These are phyloP conservation scores for Hymenopus coronatus DNA, from an alignment of 2,888 invertebrate genomes.

Conservation along the genomic window DNA sequence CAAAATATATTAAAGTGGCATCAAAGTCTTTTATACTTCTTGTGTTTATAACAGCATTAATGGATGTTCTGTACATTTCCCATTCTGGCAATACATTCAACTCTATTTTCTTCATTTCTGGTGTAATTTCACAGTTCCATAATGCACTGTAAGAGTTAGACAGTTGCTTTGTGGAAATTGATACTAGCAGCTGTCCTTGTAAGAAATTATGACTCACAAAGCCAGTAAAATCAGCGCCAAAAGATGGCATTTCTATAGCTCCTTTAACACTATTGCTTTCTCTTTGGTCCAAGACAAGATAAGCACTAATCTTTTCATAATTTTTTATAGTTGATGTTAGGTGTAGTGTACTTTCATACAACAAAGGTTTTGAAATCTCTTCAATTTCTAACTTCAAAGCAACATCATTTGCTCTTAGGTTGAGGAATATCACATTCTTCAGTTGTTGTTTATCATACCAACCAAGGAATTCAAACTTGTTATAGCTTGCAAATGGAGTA, in stretches of 20 bases:
- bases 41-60: neutral
- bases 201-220: slow-evolving; percentile 25
- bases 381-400: neutral
- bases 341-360: neutral
- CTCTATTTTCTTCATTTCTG: slow-evolving; percentile 14
- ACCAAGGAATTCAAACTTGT: neutral
- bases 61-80: neutral
- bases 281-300: neutral
- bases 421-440: neutral
- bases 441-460: neutral
- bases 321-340: neutral
- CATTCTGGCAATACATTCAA: neutral
- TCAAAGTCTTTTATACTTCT: neutral
- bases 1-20: neutral
- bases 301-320: neutral
- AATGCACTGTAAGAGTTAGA: neutral
- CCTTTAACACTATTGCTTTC: neutral
- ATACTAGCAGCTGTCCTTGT: slow-evolving; percentile 3
- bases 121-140: slow-evolving; percentile 22
- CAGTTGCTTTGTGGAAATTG: neutral
- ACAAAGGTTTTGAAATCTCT: neutral
- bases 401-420: neutral
- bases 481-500: neutral
- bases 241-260: neutral
- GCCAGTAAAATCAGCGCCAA: neutral